phyloP scores from a whole-genome alignment of 2,888 invertebrate genomes.

The Andrena chrysosceles region DNA sequence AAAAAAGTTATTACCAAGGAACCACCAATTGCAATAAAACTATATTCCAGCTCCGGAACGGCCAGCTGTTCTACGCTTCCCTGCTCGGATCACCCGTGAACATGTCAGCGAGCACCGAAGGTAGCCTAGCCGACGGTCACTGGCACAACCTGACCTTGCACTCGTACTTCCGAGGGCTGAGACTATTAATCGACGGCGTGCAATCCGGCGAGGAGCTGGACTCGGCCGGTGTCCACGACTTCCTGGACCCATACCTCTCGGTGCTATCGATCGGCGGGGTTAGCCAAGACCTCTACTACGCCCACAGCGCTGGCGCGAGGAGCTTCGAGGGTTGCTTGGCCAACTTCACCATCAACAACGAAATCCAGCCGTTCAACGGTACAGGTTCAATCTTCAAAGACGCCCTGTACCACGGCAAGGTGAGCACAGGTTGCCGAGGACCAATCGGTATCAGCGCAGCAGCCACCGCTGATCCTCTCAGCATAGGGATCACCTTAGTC shows the following conservation, averaged over 20 bases:
- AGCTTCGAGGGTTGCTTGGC: slow-evolving; percentile 96
- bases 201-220: slow-evolving; percentile 94
- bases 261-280: slow-evolving; percentile 93
- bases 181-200: slow-evolving; percentile 89
- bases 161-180: slow-evolving; percentile 90
- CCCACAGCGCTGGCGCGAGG: slow-evolving; percentile 86
- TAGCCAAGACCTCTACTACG: slow-evolving; percentile 87
- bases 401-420: slow-evolving; percentile 90
- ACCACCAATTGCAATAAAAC: background rate
- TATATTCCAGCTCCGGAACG: slow-evolving; percentile 87
- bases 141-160: slow-evolving; percentile 96
- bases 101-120: slow-evolving; percentile 90
- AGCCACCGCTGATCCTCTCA: slow-evolving; percentile 93
- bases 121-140: slow-evolving; percentile 90
- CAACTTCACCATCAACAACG: slow-evolving; percentile 95
- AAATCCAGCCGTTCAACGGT: slow-evolving; percentile 95
- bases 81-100: slow-evolving; percentile 92
- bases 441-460: slow-evolving; percentile 90
- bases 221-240: slow-evolving; percentile 94
- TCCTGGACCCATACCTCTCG: slow-evolving; percentile 95
- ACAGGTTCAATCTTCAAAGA: slow-evolving; percentile 93
- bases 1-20: too few species aligned
- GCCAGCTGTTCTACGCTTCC: slow-evolving; percentile 92
- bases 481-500: slow-evolving; percentile 96
- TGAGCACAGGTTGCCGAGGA: slow-evolving; percentile 91